Evolutionary conservation across 2,113 vertebrate species (phyloP).

Genomic region (Peromyscus polionotus): DNA sequence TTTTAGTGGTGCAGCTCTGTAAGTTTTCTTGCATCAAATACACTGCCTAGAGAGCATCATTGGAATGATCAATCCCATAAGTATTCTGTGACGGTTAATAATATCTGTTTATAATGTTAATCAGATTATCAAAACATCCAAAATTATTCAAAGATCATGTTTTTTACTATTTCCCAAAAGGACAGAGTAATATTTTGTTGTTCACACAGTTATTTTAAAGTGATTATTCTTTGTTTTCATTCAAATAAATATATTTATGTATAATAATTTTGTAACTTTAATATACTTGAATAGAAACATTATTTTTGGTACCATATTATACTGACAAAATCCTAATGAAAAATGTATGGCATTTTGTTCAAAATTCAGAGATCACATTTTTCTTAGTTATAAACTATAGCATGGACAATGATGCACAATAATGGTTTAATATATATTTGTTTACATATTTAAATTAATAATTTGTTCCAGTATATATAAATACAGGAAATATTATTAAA

Average conservation of each 20-base stretch:
- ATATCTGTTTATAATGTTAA: not conserved
- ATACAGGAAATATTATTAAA: not conserved
- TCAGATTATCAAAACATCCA: not conserved
- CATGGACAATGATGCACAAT: not conserved
- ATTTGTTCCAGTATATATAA: no score
- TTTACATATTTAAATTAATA: not conserved
- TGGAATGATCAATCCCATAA: not conserved
- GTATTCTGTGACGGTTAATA: not conserved
- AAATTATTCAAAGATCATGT: not conserved
- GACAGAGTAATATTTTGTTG: not conserved
- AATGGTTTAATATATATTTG: not conserved
- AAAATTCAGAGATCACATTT: not conserved
- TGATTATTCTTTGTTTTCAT: slow-evolving; percentile 19
- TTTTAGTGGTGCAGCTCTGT: not conserved
- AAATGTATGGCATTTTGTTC: not conserved
- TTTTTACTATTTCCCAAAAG: not conserved
- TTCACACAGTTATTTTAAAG: not conserved
- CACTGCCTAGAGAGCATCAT: rapidly evolving
- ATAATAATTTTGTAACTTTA: not conserved
- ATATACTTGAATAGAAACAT: slow-evolving; percentile 16
- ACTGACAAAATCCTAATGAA: not conserved
- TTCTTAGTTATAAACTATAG: not conserved
- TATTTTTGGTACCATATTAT: slow-evolving; percentile 4
- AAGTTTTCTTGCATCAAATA: not conserved
- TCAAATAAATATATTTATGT: not conserved